These are phyloP conservation scores for Eidolon dupreanum DNA, from an alignment of 2,797 vertebrate genomes.

Conservation along the genomic window DNA sequence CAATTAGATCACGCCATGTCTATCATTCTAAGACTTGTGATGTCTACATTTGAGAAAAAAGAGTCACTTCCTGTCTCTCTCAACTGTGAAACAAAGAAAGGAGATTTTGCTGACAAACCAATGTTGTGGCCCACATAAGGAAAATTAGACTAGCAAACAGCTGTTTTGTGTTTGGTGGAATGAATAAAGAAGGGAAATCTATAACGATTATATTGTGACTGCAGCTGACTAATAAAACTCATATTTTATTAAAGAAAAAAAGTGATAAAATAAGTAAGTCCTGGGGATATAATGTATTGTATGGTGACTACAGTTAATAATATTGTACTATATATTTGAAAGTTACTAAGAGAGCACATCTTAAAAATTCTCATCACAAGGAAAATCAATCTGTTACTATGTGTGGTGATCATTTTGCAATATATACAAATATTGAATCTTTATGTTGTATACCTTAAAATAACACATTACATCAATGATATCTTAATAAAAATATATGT, in stretches of 20 bases:
- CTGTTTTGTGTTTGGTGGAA: constrained; percentile 92
- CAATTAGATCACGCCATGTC: constrained; percentile 92
- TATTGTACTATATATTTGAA: neutral
- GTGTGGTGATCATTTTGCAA: neutral
- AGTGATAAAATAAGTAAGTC: neutral
- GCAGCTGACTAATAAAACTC: constrained; percentile 79
- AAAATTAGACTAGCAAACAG: fast-evolving
- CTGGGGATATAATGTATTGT: neutral
- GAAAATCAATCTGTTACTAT: neutral
- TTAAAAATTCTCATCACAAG: neutral
- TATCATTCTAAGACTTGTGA: constrained; percentile 86
- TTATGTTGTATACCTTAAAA: neutral
- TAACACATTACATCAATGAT: neutral
- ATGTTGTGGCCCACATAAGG: neutral
- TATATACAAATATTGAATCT: neutral
- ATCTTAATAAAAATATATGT: neutral
- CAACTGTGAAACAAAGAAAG: neutral
- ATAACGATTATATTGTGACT: constrained; percentile 81
- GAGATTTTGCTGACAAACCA: fast-evolving
- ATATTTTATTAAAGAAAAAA: neutral
- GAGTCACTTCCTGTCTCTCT: fast-evolving
- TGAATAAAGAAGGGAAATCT: constrained; percentile 92
- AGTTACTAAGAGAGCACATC: neutral
- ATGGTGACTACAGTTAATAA: neutral
- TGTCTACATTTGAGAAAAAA: neutral